These are phyloP conservation scores for Nothura maculosa DNA, from an alignment of 2,797 vertebrate genomes.

Conservation along the genomic window DNA sequence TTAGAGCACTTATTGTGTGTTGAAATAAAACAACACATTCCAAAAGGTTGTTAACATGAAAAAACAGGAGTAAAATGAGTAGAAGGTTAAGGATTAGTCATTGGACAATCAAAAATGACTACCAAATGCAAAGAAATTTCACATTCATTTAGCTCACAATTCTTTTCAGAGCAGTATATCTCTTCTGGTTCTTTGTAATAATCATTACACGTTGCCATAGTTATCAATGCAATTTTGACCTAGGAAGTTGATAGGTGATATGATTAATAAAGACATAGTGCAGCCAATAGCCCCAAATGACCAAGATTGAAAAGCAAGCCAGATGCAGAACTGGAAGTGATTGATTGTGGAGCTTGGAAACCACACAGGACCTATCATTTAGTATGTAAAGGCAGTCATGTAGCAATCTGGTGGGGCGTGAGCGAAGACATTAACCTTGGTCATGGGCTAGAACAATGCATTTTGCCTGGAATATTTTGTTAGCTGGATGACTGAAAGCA, in stretches of 20 bases:
- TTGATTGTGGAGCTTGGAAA: conserved; percentile 15
- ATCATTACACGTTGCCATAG: not conserved
- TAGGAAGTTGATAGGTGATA: not conserved
- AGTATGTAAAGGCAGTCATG: not conserved
- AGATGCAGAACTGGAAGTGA: conserved; percentile 25
- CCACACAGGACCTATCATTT: not conserved
- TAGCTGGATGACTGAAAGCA: not conserved
- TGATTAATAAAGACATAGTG: conserved; percentile 16
- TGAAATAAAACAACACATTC: not conserved
- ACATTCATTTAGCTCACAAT: not conserved
- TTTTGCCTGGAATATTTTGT: not conserved
- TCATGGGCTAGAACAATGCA: not conserved
- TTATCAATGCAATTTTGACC: conserved; percentile 11
- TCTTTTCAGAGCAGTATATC: not conserved
- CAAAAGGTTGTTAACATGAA: not conserved
- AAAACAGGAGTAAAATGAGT: not conserved
- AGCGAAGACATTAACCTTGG: conserved; percentile 32
- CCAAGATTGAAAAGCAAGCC: not conserved
- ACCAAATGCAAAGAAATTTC: not conserved
- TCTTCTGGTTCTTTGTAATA: not conserved
- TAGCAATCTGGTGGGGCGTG: not conserved
- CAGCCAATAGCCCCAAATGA: not conserved
- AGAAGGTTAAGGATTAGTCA: not conserved
- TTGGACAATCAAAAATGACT: not conserved
- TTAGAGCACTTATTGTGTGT: not conserved